Base-by-base conservation (phyloP, 1,140 invertebrate species). In the Wiebesia pumilae region DNA sequence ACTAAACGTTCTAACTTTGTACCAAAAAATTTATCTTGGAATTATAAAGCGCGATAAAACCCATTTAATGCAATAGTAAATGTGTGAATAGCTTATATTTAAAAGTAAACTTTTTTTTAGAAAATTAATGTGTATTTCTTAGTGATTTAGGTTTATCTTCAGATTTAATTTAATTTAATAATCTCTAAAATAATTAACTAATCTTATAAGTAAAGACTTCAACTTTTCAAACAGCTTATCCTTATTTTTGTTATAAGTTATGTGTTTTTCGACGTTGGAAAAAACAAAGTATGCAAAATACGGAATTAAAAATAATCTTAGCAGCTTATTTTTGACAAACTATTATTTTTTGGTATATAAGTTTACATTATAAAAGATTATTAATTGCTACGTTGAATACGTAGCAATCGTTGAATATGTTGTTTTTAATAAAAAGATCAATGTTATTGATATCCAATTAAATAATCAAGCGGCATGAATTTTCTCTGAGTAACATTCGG, bases 401-500 rank as follows among this genome's bases (percentile, higher is more conserved):
- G n/a, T n/a, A n/a, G n/a, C n/a, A n/a, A n/a, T n/a, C 35, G 33
- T 0, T 10, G 16, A 69, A 35, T 33, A 35, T 19, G 21, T 16
- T 6, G n/a, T 75, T 2, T 43, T 73, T 73, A 73, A 54, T 54
- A 54, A 12, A 21, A 21, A 62, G 6, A 27, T 62, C 14, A 24
- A 62, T 43, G 27, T 77, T 21, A 67, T 58, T 81, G 19, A 58
- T 81, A 33, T 81, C 16, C 33, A 85, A 85, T 85, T 35, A 83
- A 80, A 67, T 78, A n/a, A 27, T 71, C 30, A 82, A 84, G n/a
- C 40, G 35, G 30, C 47, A 43, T 35, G 47, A 38, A 69, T 80
- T n/a, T 38, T 43, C 58, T 77, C 9, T 21, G 21, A n/a, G 21
- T 27, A 51, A 81, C 58, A 87, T 6, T 58, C 51, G 54, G 62